phyloP scores from a whole-genome alignment of 2,797 vertebrate genomes.

The Tamandua tetradactyla region DNA sequence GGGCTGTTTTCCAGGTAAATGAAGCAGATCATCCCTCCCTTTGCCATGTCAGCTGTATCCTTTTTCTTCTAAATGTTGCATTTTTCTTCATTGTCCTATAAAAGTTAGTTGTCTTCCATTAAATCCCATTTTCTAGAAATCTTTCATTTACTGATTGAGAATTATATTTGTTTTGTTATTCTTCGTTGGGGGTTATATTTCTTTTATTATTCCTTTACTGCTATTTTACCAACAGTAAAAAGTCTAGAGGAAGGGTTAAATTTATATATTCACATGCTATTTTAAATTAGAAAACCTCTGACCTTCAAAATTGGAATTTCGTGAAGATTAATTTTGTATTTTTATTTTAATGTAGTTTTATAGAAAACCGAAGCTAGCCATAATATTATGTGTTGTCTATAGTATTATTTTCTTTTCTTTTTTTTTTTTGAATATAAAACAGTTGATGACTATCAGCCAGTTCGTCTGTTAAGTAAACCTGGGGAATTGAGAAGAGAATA shows the following conservation, averaged over 20 bases:
- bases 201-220: neutral
- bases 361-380: conserved; percentile 20
- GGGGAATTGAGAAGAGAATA: conserved; percentile 89
- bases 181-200: neutral
- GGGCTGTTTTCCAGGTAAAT: neutral
- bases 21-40: neutral
- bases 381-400: neutral
- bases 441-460: conserved; percentile 81
- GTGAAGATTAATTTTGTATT: neutral
- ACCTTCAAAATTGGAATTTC: neutral
- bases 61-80: neutral
- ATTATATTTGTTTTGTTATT: no score
- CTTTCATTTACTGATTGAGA: neutral
- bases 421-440: conserved; percentile 41
- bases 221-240: neutral
- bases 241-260: neutral
- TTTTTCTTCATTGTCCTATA: neutral
- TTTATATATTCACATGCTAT: neutral
- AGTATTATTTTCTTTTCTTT: conserved; percentile 46
- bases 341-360: conserved; percentile 43
- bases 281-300: neutral
- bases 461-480: conserved; percentile 85
- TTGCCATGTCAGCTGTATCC: neutral
- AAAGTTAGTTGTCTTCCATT: neutral
- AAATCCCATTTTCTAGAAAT: neutral